Base-by-base conservation (phyloP, 2,888 invertebrate species). In the Sinotaia quadrata region DNA sequence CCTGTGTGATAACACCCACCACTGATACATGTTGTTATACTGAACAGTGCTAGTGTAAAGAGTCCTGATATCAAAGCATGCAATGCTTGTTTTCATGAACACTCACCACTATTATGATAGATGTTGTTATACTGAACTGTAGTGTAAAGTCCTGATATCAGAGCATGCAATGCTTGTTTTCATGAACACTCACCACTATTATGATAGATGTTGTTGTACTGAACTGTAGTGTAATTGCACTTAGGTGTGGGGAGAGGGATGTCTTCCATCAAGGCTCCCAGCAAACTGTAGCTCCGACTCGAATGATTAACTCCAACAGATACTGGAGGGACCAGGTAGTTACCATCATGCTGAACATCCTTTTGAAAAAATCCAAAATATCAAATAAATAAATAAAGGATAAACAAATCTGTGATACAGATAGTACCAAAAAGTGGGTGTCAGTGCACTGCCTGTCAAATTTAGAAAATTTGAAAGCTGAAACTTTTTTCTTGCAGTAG, bases 181-280 rank as follows among this genome's bases (percentile, higher is more conserved):
- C n/a, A n/a, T n/a, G n/a, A n/a, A n/a, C n/a, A n/a, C n/a, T n/a
- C 67, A 85, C 85, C 83, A 71, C 77, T 75, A 67, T 85, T 85
- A 60, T 83, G 80, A 62, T 78, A 85, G 41, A 85, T 80, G 66
- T 82, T 83, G 76, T 85, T 85, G 68, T 82, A 82, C 59, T 82
- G 81, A 12, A 85, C 72, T 8, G 80, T 78, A 62, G 82, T 78
- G 56, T 72, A 74, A 52, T 73, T 67, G 67, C 76, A 74, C n/a
- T 49, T 59, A 36, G 70, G 60, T 44, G 59, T 67, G n/a, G 41
- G 67, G 10, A 52, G 21, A 7, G 49, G 36, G 0, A 58, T n/a
- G n/a, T 61, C 49, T 3, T 68, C 68, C 44, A 54, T n/a, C 44
- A 44, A 31, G 24, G 41, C 33, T 27, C 31, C 68, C 34, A 56